Base-by-base conservation (phyloP, 2,113 vertebrate genomes). In the Potamarius usumacintae region DNA sequence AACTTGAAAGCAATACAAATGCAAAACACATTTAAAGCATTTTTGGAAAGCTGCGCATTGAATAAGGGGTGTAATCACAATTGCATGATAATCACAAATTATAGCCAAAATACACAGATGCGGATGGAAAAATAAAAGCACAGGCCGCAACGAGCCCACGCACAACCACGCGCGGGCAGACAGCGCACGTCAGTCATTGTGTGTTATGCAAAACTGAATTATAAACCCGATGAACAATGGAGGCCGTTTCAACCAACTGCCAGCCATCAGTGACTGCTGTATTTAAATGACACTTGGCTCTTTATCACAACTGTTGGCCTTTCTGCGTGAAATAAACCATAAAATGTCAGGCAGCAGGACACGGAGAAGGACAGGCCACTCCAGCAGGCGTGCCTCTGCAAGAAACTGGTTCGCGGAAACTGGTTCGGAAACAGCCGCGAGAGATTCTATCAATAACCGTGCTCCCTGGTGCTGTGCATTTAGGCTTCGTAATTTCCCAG, bases 181-280 rank as follows among this genome's bases (percentile, higher is more conserved):
- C 52, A 76, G 84, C 86, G 82, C 65, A 76, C 42, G 87, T 84
- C 89, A 88, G n/a, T 81, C 82, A 84, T 53, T 84, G 63, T 80
- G n/a, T 74, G 78, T 84, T 88, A 86, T 86, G 69, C 81, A 90
- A 90, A 71, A 53, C 83, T 48, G 34, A 85, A 85, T 85, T 79
- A 77, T 57, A 72, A 22, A 80, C 78, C 50, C 27, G 20, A 34
- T 2, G 22, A 84, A 88, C 84, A 90, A 90, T 82, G 71, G 74
- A 84, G 65, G 50, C 50, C 80, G 74, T 82, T 80, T 81, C 69
- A 78, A 52, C 81, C 86, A 77, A 87, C 79, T 65, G 82, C 34
- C 84, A 84, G 82, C 83, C 89, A 42, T 87, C 85, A 69, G n/a
- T 12, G 7, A 42, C 80, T 27, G 42, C 85, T 20, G 30, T 81